Conservation (phyloP, 2,113 vertebrate species). For the Columbina picui region DNA sequence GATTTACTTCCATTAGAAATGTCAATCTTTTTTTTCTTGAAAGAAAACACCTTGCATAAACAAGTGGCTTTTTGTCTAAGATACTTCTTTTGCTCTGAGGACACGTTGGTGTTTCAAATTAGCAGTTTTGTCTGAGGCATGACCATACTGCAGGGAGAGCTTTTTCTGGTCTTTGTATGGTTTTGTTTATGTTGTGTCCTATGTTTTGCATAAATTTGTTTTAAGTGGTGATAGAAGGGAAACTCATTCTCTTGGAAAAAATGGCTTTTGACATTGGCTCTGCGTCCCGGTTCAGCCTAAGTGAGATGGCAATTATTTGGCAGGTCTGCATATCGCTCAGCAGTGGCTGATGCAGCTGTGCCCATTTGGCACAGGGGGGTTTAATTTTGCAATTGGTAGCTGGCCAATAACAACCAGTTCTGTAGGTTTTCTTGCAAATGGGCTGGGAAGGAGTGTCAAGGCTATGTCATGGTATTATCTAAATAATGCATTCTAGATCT, state of each 20-base stretch:
- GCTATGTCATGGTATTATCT: background rate
- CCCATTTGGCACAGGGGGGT: background rate
- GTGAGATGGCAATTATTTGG: background rate
- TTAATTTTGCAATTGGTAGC: constrained; percentile 16
- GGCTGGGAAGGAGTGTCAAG: background rate
- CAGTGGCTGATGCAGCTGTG: constrained; percentile 1
- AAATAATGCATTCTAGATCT: background rate
- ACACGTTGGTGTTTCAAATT: background rate
- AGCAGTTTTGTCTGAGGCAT: background rate
- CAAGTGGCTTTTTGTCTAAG: background rate
- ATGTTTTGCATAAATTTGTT: background rate
- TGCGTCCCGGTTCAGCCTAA: background rate
- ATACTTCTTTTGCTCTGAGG: background rate
- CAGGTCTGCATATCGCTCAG: background rate
- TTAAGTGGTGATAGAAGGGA: background rate
- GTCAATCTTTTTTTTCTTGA: background rate
- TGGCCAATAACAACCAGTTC: constrained; percentile 10
- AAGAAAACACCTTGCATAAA: background rate
- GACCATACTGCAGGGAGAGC: background rate
- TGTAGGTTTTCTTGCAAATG: background rate
- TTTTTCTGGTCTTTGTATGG: background rate
- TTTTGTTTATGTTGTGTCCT: background rate
- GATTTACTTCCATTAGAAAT: background rate
- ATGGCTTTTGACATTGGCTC: background rate
- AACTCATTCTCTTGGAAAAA: background rate